Evolutionary conservation across 2,113 vertebrate species (phyloP), one percentile per base, ranked within the genome.

Genomic region (Meles meles): DNA sequence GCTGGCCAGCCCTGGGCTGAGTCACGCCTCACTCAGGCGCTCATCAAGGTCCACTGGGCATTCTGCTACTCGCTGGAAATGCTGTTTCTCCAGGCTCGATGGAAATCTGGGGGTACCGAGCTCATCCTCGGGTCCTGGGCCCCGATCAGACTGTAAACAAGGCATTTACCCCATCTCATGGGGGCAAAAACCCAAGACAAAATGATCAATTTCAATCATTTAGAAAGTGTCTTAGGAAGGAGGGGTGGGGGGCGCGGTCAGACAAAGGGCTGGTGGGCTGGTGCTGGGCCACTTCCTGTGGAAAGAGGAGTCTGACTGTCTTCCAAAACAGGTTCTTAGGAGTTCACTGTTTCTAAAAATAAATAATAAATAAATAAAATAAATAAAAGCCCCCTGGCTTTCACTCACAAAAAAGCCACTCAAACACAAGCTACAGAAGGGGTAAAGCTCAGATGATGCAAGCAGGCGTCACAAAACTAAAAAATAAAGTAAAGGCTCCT

Each of bases 11-110:
- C 1, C 37, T 4, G 14, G 44, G 27, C 3, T 3, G 34, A 34
- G 10, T 1, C 21, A 1, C 1, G 23, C 27, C 81, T 37, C 84
- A 31, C 0, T 0, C 1, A 1, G 47, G 76, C 6, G 7, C 31
- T 57, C 17, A 2, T 39, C 31, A 8, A 44, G 52, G 76, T 37
- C 31, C 3, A 0, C 27, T 23, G 25, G 59, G 67, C 20, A 4
- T 18, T 1, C 71, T 27, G 23, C 77, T 11, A 1, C 65, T 52
- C 47, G 44, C 52, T 5, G 15, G 34, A 90, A 47, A 10, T 10
- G 2, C 12, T 57, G 3, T 8, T 72, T n/a, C 31, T 18, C 42
- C 79, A 72, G 39, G 20, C 57, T 42, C 10, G 27, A 17, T 5
- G 42, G 72, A 42, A 90, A 57, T 44, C 39, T 20, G 15, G 31